Evolutionary conservation across 2,888 invertebrate species (phyloP).

Genomic region (Bruchidius siliquastri): DNA sequence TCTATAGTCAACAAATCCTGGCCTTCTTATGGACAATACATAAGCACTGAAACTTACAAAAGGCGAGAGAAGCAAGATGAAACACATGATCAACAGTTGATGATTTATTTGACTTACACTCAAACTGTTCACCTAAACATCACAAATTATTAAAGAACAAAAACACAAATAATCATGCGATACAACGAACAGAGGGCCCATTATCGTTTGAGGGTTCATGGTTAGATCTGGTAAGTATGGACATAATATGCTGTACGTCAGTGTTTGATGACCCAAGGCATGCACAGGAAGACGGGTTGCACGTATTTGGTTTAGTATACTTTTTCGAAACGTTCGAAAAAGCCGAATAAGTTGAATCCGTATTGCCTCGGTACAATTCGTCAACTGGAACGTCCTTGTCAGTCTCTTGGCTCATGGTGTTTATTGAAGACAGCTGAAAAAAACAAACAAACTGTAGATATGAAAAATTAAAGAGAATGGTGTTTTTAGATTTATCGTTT

Average conservation of each 20-base stretch:
- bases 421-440: slow-evolving; percentile 24
- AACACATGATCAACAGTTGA: neutral
- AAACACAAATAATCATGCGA: neutral
- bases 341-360: neutral
- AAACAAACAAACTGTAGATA: neutral
- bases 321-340: neutral
- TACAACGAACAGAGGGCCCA: neutral
- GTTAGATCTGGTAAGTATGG: neutral
- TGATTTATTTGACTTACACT: neutral
- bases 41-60: too few species aligned
- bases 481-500: too few species aligned
- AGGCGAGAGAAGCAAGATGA: neutral
- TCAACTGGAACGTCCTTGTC: slow-evolving; percentile 15
- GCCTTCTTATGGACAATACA: too few species aligned
- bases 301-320: neutral
- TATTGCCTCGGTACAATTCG: slow-evolving; percentile 20
- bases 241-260: neutral
- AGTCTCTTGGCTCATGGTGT: slow-evolving; percentile 14
- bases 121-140: neutral
- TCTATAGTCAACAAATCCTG: too few species aligned
- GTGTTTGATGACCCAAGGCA: neutral
- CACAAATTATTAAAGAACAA: neutral
- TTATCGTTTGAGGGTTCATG: neutral
- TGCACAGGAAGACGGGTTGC: neutral
- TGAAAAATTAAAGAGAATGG: too few species aligned